A percentile compares a stretch with the other conserved stretches of the same genome.
phyloP scores from a whole-genome alignment of 2,888 invertebrate species.

The Digitonthophagus gazella region DNA sequence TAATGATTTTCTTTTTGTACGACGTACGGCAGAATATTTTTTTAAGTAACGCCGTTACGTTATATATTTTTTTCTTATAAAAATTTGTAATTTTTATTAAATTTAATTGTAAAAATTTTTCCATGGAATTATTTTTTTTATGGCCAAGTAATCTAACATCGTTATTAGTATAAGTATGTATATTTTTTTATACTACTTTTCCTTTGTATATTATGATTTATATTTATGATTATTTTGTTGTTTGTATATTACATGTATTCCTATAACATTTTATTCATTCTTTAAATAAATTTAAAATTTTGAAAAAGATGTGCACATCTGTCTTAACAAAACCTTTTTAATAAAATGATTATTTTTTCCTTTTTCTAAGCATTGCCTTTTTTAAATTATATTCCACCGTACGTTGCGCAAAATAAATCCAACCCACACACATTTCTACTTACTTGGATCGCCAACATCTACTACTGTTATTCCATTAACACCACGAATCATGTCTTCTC shows the following conservation, averaged over 20 bases:
- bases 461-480: slow-evolving; percentile 3
- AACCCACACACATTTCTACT: slow-evolving; percentile 4
- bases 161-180: too few species aligned
- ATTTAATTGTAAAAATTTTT: too few species aligned
- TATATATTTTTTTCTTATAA: too few species aligned
- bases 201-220: too few species aligned
- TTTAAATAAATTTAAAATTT: background rate
- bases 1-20: background rate
- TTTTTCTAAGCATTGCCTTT: background rate
- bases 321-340: background rate
- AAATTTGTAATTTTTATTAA: too few species aligned
- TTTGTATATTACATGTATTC: too few species aligned
- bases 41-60: background rate
- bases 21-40: background rate
- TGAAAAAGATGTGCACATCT: background rate
- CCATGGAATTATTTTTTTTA: too few species aligned
- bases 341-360: too few species aligned
- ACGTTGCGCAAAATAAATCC: background rate
- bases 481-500: slow-evolving; percentile 6
- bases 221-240: too few species aligned
- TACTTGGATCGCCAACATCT: slow-evolving; percentile 14
- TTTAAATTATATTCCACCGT: background rate
- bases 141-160: too few species aligned
- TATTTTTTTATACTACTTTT: too few species aligned
- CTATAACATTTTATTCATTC: too few species aligned